Evolutionary conservation across 2,888 invertebrate genomes (phyloP), one percentile per base, ranked within the genome.

Genomic region (Ormia ochracea): DNA sequence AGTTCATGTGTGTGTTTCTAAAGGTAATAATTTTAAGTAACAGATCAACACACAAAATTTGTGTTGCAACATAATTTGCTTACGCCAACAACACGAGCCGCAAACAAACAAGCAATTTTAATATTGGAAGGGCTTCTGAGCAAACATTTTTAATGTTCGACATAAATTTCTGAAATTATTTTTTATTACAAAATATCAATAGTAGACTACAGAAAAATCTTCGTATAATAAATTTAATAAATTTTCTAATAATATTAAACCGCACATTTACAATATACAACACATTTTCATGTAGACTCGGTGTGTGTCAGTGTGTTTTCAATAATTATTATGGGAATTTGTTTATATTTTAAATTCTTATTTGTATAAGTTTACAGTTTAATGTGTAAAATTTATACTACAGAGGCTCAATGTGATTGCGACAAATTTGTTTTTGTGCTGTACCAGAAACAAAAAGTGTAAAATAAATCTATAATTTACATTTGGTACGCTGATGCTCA

Each of bases 1-100:
- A n/a, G n/a, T n/a, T n/a, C n/a, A n/a, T n/a, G 50, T 26, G 2
- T 10, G 6, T 38, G 19, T 17, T 59, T 48, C 17, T 52, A 61
- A 72, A 61, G 21, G 41, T 59, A 52, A 61, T 61, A 61, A 72
- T 23, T 72, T 61, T 31, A 21, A 41, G 17, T 14, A 52, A 28
- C 19, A 48, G 38, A 17, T n/a, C n/a, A 59, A 38, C 26, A 58
- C 23, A 1, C 5, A 36, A 43, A 33, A 45, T 1, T 33, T 7
- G 31, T 38, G 28, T 56, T 31, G 26, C 12, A 65, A 7, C n/a
- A 45, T 9, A 10, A 52, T 21, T 23, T 19, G 33, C 23, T n/a
- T 9, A 10, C n/a, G 17, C 5, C 1, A 17, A 10, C 26, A 31
- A 21, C 28, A 54, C 10, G 10, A 41, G n/a, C 0, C 41, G 31